These are phyloP conservation scores for Rhynchonema sp. DNA, from an alignment of 2,888 invertebrate genomes.

Conservation along the genomic window DNA sequence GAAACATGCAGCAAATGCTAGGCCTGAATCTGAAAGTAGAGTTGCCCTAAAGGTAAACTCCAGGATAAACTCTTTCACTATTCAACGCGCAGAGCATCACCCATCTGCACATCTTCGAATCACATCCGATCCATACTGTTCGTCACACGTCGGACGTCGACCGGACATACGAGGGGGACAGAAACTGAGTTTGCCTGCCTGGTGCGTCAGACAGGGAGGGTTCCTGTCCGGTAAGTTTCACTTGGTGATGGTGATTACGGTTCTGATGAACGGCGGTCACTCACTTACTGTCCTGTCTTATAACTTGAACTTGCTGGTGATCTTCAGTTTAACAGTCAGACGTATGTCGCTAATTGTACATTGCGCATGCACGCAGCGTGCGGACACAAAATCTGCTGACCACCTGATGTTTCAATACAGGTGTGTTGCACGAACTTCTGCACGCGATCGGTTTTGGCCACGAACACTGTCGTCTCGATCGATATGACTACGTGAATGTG, in stretches of 20 bases:
- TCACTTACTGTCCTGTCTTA: background rate
- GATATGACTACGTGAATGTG: background rate
- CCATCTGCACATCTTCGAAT: background rate
- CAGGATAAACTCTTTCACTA: too few relatives aligned
- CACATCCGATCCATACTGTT: background rate
- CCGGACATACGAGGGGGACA: background rate
- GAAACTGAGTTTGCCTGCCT: background rate
- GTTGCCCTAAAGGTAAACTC: too few relatives aligned
- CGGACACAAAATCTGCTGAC: too few relatives aligned
- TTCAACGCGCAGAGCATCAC: background rate
- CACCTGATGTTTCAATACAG: too few relatives aligned
- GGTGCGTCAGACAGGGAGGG: background rate
- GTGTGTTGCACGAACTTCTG: background rate
- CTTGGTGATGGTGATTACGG: too few relatives aligned
- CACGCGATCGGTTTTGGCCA: background rate
- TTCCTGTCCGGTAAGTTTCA: background rate
- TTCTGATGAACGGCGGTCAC: too few relatives aligned
- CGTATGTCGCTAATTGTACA: too few relatives aligned
- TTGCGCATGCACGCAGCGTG: too few relatives aligned
- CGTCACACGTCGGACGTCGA: background rate
- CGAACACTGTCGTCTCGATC: background rate
- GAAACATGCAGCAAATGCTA: too few relatives aligned
- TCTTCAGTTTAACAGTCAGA: background rate
- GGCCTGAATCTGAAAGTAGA: too few relatives aligned
- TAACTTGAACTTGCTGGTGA: background rate